phyloP scores from a whole-genome alignment of 2,113 vertebrate genomes.

The Oplegnathus fasciatus region DNA sequence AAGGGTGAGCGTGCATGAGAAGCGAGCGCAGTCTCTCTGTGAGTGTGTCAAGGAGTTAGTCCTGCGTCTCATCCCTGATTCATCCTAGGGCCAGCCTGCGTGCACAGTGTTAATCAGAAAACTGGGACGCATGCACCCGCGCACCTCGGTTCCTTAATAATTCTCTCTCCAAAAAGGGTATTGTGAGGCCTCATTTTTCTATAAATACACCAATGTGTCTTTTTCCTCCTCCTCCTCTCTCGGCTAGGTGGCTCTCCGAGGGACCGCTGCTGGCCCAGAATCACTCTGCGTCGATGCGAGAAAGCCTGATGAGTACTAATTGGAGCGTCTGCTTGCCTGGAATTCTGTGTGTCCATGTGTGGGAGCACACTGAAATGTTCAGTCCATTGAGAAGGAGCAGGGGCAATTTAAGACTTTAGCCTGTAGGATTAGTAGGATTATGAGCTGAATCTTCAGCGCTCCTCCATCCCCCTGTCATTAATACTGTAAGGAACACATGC shows the following conservation, averaged over 20 bases:
- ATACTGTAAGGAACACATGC: conserved; percentile 64
- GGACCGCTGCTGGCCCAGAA: conserved; percentile 87
- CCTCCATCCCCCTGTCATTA: conserved; percentile 61
- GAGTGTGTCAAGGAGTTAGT: conserved; percentile 74
- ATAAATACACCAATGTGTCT: conserved; percentile 85
- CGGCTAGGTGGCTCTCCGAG: conserved; percentile 84
- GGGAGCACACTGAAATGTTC: conserved; percentile 37
- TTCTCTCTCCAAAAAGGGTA: conserved; percentile 87
- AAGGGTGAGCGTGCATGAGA: conserved; percentile 74
- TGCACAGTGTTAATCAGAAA: conserved; percentile 85
- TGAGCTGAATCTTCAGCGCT: conserved; percentile 71
- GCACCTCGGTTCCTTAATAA: conserved; percentile 86
- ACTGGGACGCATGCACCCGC: conserved; percentile 85
- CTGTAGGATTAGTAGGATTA: conserved; percentile 85
- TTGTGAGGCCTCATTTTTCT: conserved; percentile 89
- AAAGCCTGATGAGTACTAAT: conserved; percentile 81
- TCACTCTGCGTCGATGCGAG: conserved; percentile 76
- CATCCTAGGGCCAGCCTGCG: conserved; percentile 78
- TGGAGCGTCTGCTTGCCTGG: conserved; percentile 78
- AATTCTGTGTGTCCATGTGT: conserved; percentile 53
- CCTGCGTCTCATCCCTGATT: conserved; percentile 81
- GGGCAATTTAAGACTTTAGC: conserved; percentile 80
- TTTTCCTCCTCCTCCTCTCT: conserved; percentile 77
- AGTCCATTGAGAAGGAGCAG: conserved; percentile 71
- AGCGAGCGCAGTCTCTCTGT: conserved; percentile 64